phyloP scores from a whole-genome alignment of 2,797 vertebrate genomes.

The Eulemur coronatus region DNA sequence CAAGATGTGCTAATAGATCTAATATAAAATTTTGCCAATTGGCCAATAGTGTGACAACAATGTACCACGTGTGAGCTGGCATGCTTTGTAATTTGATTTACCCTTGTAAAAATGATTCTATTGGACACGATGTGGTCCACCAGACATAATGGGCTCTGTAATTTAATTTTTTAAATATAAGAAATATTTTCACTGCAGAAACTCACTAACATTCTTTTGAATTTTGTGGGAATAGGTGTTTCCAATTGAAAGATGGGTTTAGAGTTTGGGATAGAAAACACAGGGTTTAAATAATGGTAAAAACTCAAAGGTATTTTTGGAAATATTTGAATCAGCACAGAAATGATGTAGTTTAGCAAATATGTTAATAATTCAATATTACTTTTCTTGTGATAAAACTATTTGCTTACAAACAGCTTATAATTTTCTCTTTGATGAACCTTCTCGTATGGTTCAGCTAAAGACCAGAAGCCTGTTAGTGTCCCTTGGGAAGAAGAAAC shows the following conservation, averaged over 20 bases:
- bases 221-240: not conserved
- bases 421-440: conserved; percentile 6
- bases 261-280: not conserved
- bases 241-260: not conserved
- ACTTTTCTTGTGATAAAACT: not conserved
- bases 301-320: not conserved
- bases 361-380: not conserved
- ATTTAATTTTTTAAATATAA: conserved; percentile 30
- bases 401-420: not conserved
- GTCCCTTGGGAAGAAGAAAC: not conserved
- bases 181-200: conserved; percentile 11
- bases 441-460: not conserved
- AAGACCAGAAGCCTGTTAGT: not conserved
- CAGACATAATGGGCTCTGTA: not conserved
- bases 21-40: not conserved
- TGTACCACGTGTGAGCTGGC: not conserved
- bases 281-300: not conserved
- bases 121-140: not conserved
- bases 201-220: not conserved
- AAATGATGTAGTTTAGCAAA: not conserved
- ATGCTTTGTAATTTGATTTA: not conserved
- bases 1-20: not conserved
- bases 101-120: not conserved
- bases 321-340: not conserved
- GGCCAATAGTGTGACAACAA: not conserved